A percentile compares a stretch with the other conserved stretches of the same genome.
Evolutionary conservation across 2,113 vertebrate genomes (phyloP).

Genomic region (zebrafish (Danio rerio)): GRCz12tu NC_133182.1:5763001-5763500

Average conservation of each 20-base stretch:
- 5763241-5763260: no score
- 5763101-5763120: neutral
- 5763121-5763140: neutral
- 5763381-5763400: neutral
- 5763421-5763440: neutral
- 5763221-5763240: no score
- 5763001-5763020: neutral
- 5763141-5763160: neutral
- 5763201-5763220: neutral
- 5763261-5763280: neutral
- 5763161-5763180: neutral
- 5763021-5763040: neutral
- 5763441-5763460: constrained; percentile 7
- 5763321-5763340: neutral
- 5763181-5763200: neutral
- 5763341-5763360: neutral
- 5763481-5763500: constrained; percentile 9
- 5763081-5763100: neutral
- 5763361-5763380: neutral
- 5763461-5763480: neutral
- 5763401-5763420: neutral
- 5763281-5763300: neutral
- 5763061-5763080: neutral
- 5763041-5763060: neutral
- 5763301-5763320: neutral